Evolutionary conservation across 1,140 invertebrate genomes (phyloP), one percentile per base, ranked within the genome.

Genomic region (Bombus confusus): DNA sequence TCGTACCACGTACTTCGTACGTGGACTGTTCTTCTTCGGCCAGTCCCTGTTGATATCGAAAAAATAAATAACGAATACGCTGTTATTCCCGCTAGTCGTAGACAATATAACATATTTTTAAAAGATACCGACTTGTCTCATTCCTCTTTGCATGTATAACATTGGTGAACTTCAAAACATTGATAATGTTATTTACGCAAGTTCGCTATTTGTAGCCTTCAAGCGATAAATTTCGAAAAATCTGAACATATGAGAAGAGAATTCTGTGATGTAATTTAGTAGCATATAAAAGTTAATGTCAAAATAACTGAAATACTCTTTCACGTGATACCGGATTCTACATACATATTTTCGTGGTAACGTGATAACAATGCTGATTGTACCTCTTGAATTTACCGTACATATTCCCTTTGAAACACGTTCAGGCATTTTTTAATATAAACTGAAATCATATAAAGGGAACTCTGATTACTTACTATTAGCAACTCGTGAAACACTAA

Each of bases 281-380:
- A 62, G 28, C n/a, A 62, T 52, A 4, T 62, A 28, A 1, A 12
- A 39, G 9, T 28, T 13, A 18, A 3, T 25, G 39, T 78, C 57
- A 62, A 39, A 66, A 39, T 10, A 12, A 41, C 6, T 6, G 34
- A 4, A 6, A 15, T 31, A 22, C 6, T 74, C 25, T 37, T 75
- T 83, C 47, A 4, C 25, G 0, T 4, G 31, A 28, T 39, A n/a
- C 10, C 47, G 15, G 15, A 18, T 52, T 66, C 31, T 28, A 22
- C 18, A 52, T 66, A 62, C 34, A 68, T 76, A 52, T 31, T 83
- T 83, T 76, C 5, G 8, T 18, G 31, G 10, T 82, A 71, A 82
- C 59, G 59, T 41, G 41, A 66, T 62, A 39, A 76, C 41, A 66
- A 62, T 66, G 28, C 72, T 52, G 31, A 66, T 59, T 31, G 25